Evolutionary conservation across 2,888 invertebrate species (phyloP).

Genomic region (Noctua janthe): DNA sequence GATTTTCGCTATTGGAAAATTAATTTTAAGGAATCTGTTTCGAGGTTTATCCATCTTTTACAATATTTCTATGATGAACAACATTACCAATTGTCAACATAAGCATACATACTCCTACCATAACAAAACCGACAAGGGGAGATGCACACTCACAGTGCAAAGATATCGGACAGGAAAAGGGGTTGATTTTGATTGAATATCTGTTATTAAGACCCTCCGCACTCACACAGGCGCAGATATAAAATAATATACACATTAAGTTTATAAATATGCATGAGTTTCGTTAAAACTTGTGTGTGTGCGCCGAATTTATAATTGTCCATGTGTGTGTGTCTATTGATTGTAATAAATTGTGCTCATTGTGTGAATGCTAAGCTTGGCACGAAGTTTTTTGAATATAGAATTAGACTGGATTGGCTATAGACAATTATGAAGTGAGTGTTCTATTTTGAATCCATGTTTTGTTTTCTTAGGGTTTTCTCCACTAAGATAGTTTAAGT

Average conservation of each 20-base stretch:
- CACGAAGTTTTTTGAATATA: conserved; percentile 43
- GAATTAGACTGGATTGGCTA: conserved; percentile 25
- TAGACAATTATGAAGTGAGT: conserved; percentile 4
- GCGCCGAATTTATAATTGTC: conserved; percentile 71
- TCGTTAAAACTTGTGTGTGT: conserved; percentile 84
- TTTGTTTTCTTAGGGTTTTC: not conserved
- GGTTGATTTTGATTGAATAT: conserved; percentile 91
- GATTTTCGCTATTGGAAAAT: not conserved
- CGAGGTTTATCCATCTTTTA: not conserved
- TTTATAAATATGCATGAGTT: conserved; percentile 90
- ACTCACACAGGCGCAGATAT: conserved; percentile 84
- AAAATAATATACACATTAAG: conserved; percentile 88
- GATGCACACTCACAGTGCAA: conserved; percentile 86
- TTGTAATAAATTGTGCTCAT: conserved; percentile 70
- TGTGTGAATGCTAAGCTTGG: conserved; percentile 61
- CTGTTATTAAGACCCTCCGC: conserved; percentile 88
- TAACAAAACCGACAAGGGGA: conserved; percentile 84
- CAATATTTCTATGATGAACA: conserved; percentile 19
- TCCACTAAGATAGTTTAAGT: not conserved
- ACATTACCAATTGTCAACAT: conserved; percentile 52
- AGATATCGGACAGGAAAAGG: conserved; percentile 88
- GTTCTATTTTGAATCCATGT: conserved; percentile 41
- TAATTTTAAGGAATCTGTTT: not conserved
- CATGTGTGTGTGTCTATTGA: conserved; percentile 69
- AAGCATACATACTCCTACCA: conserved; percentile 63